Evolutionary conservation across 64 coral and sea anemone genomes (phyloP).

Genomic region (Cladopsammia gracilis): DNA sequence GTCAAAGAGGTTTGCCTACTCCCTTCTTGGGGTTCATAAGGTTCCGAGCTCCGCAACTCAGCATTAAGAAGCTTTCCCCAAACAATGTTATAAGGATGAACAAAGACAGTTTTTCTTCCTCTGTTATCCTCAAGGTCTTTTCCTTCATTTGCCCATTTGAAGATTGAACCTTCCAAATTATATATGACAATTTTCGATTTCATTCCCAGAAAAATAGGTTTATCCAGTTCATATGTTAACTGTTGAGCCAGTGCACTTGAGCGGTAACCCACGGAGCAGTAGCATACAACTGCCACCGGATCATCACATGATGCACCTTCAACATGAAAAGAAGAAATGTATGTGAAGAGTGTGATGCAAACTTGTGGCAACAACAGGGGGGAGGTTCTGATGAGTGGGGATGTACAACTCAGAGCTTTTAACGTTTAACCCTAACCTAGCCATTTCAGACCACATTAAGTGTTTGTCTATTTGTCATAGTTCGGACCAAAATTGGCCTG

Average conservation of each 20-base stretch:
- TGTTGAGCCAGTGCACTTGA: slow-evolving; percentile 51
- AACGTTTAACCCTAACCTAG: no score
- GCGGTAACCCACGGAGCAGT: slow-evolving; percentile 78
- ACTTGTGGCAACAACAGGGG: no score
- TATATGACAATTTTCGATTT: slow-evolving; percentile 23
- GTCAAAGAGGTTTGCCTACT: background rate
- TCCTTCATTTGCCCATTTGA: slow-evolving; percentile 89
- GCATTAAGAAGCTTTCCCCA: slow-evolving; percentile 74
- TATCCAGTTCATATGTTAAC: slow-evolving; percentile 45
- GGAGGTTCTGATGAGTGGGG: no score
- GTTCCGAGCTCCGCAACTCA: slow-evolving; percentile 47
- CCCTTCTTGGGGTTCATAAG: background rate
- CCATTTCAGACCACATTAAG: no score
- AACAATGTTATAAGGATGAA: slow-evolving; percentile 76
- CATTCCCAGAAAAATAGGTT: slow-evolving; percentile 7
- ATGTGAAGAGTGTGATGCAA: background rate
- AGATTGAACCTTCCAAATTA: slow-evolving; percentile 80
- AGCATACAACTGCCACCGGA: slow-evolving; percentile 24
- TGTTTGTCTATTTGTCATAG: no score
- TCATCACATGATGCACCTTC: background rate
- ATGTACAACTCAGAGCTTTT: no score
- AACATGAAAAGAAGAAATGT: background rate
- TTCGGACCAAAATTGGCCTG: no score
- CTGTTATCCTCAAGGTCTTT: slow-evolving; percentile 54
- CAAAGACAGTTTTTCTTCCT: slow-evolving; percentile 18